These are phyloP conservation scores for Ammodytes marinus DNA, from an alignment of 2,113 vertebrate genomes.

Conservation along the genomic window DNA sequence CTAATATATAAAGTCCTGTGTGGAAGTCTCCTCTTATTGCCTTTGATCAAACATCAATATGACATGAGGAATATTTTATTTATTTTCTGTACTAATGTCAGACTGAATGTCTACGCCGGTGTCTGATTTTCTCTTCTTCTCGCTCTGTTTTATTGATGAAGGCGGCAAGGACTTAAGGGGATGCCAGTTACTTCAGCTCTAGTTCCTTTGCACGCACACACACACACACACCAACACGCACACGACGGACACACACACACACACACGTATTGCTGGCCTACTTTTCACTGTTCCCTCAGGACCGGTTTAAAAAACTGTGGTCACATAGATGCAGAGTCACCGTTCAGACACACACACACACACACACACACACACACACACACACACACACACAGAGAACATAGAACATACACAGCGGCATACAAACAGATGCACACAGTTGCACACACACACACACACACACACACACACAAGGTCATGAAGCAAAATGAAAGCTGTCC, in stretches of 20 bases:
- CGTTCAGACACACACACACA: conserved; percentile 32
- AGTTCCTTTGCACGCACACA: conserved; percentile 60
- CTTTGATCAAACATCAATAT: conserved; percentile 27
- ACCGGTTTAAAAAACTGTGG: conserved; percentile 58
- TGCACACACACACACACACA: not conserved
- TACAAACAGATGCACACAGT: conserved; percentile 36
- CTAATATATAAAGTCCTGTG: not conserved
- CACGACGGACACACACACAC: conserved; percentile 35
- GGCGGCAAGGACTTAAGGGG: conserved; percentile 72
- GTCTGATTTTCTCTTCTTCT: conserved; percentile 47
- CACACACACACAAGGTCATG: conserved; percentile 45
- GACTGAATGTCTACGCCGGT: conserved; percentile 15
- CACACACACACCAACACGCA: conserved; percentile 30
- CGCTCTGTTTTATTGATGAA: conserved; percentile 83
- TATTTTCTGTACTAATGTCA: conserved; percentile 21
- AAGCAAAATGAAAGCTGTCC: conserved; percentile 26
- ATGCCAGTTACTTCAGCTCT: conserved; percentile 81
- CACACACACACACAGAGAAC: not conserved
- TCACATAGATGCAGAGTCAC: conserved; percentile 56
- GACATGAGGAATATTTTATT: not conserved
- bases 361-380: conserved; percentile 35
- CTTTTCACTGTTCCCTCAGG: conserved; percentile 74
- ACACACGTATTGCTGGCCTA: conserved; percentile 64
- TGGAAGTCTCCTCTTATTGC: conserved; percentile 3
- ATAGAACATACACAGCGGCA: not conserved